Percentiles rank a stretch among this genome's conserved stretches.
These are phyloP conservation scores for Protobothrops flavoviridis DNA, from an alignment of 2,113 vertebrate genomes.

Conservation along the genomic window DNA sequence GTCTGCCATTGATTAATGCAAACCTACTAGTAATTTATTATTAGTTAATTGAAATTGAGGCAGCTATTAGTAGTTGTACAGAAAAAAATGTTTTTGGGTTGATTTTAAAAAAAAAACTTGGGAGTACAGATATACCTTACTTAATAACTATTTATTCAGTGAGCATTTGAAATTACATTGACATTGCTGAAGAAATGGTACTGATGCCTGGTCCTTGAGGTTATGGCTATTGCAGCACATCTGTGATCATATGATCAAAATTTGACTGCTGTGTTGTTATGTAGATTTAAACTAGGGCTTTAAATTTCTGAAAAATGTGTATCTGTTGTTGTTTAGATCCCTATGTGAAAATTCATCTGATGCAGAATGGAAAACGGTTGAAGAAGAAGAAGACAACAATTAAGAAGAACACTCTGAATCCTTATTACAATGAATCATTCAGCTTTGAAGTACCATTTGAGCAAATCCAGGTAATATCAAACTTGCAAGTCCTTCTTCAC, in stretches of 20 bases:
- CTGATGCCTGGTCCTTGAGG: not conserved
- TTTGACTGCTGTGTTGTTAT: not conserved
- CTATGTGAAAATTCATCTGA: conserved; percentile 98
- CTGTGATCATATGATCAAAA: not conserved
- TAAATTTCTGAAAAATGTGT: conserved; percentile 38
- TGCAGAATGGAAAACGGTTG: conserved; percentile 98
- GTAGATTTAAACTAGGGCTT: not conserved
- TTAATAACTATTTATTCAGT: not conserved
- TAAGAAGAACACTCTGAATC: conserved; percentile 99
- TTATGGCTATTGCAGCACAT: not conserved
- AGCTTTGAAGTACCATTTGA: conserved; percentile 99
- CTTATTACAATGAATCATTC: conserved; percentile 99
- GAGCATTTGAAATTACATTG: not conserved
- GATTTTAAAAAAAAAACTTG: not conserved
- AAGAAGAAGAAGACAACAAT: conserved; percentile 99
- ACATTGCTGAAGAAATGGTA: not conserved
- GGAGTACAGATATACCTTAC: not conserved
- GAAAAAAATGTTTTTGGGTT: not conserved
- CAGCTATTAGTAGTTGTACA: not conserved
- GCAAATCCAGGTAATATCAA: conserved; percentile 94
- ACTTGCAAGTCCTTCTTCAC: conserved; percentile 45
- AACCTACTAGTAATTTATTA: not conserved
- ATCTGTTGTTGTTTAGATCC: conserved; percentile 80
- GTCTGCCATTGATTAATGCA: not conserved
- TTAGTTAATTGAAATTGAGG: not conserved